These are phyloP conservation scores for Myioborus miniatus DNA, from an alignment of 2,797 vertebrate genomes.

Conservation along the genomic window DNA sequence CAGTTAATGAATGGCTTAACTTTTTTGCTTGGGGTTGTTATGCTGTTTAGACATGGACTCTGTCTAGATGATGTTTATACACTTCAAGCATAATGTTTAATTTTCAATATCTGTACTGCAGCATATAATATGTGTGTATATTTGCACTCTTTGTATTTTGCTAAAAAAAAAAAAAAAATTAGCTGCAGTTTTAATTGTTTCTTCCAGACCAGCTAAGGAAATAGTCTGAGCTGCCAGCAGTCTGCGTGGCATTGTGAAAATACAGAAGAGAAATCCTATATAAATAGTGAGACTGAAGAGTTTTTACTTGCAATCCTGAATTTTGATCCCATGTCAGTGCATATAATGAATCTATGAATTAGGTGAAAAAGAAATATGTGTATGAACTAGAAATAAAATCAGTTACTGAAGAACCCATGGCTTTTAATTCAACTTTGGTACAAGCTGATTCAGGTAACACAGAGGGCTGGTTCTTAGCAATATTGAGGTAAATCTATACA, in stretches of 20 bases:
- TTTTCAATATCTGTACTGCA: neutral
- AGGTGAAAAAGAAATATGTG: neutral
- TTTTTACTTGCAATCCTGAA: neutral
- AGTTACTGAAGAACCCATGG: neutral
- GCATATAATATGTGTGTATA: neutral
- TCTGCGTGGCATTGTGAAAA: neutral
- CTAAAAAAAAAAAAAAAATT: neutral
- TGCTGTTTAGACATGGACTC: neutral
- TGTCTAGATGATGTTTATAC: neutral
- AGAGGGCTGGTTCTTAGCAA: neutral
- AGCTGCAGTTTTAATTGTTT: neutral
- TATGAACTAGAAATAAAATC: neutral
- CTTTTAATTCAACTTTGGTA: neutral
- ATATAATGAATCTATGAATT: neutral
- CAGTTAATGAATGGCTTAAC: neutral
- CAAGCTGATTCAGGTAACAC: neutral
- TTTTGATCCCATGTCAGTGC: neutral
- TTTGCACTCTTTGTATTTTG: neutral
- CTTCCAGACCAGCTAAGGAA: neutral
- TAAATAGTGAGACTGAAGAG: neutral
- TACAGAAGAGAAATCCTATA: neutral
- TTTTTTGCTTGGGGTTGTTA: neutral
- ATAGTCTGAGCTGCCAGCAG: neutral
- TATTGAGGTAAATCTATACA: neutral
- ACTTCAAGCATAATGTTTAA: neutral